Percentiles rank a stretch among this genome's conserved stretches.
These are phyloP conservation scores for Cheilosia scutellata DNA, from an alignment of 2,888 invertebrate genomes.

Conservation along the genomic window DNA sequence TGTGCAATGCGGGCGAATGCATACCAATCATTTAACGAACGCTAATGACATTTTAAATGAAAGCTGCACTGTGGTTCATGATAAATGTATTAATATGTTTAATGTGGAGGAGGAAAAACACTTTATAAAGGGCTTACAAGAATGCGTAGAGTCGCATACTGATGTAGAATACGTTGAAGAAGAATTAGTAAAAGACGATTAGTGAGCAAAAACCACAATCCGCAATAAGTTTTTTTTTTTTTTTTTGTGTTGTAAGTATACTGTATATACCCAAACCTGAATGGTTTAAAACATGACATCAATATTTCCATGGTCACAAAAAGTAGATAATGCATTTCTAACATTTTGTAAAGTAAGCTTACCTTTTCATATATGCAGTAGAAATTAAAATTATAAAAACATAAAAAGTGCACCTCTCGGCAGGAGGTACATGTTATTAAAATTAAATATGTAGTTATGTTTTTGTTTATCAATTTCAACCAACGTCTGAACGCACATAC, in stretches of 20 bases:
- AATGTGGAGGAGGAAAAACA: slow-evolving; percentile 84
- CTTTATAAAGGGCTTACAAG: slow-evolving; percentile 85
- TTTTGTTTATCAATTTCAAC: too few relatives aligned
- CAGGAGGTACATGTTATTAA: too few relatives aligned
- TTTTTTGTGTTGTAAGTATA: slow-evolving; percentile 32
- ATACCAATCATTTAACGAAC: not conserved
- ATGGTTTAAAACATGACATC: not conserved
- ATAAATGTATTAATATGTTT: slow-evolving; percentile 83
- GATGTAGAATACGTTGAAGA: slow-evolving; percentile 86
- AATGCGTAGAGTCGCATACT: slow-evolving; percentile 84
- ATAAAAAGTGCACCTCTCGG: too few relatives aligned
- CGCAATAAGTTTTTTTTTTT: not conserved
- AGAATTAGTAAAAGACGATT: slow-evolving; percentile 77
- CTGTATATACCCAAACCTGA: not conserved
- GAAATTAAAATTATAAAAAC: too few relatives aligned
- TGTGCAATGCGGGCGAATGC: not conserved
- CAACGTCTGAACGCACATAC: too few relatives aligned
- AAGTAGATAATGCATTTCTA: not conserved
- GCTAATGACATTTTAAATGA: slow-evolving; percentile 83
- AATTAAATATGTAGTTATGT: too few relatives aligned
- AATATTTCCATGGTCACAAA: not conserved
- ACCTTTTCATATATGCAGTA: too few relatives aligned
- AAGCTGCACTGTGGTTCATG: slow-evolving; percentile 84
- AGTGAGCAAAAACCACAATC: slow-evolving; percentile 24
- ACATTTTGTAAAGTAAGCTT: not conserved